Conservation (phyloP, 2,888 invertebrate species). For the Cancer borealis region DNA sequence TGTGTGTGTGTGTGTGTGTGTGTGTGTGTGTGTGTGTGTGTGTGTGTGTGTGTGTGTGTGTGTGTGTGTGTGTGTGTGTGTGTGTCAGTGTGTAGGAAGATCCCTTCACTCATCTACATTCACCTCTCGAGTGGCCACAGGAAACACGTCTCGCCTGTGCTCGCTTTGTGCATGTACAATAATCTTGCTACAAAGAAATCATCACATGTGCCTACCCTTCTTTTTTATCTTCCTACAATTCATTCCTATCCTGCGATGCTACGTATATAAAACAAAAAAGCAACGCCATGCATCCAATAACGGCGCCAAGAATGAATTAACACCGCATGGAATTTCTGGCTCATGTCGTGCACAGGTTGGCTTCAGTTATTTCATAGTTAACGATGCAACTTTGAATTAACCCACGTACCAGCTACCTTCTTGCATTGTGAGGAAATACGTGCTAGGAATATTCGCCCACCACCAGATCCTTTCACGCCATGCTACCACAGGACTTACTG, state of each 20-base stretch:
- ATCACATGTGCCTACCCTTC: neutral
- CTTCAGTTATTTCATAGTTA: neutral
- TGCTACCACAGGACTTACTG: neutral
- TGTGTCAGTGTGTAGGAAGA: no score
- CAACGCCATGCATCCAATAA: neutral
- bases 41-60: no score
- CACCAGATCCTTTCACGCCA: neutral
- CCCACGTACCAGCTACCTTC: neutral
- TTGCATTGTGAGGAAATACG: neutral
- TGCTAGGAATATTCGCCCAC: conserved; percentile 2
- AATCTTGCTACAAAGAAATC: neutral
- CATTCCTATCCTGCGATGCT: neutral
- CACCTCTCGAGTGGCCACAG: neutral
- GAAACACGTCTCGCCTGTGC: neutral
- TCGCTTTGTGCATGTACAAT: neutral
- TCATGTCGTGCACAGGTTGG: neutral
- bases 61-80: no score
- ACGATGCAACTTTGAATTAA: conserved; percentile 35
- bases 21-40: neutral
- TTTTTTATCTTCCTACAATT: neutral
- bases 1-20: neutral
- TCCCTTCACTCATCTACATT: neutral
- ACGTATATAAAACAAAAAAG: neutral
- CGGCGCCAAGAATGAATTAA: neutral
- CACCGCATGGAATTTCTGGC: neutral